Evolutionary conservation across 2,113 vertebrate genomes (phyloP).

Genomic region (Brachyhypopomus gauderio): DNA sequence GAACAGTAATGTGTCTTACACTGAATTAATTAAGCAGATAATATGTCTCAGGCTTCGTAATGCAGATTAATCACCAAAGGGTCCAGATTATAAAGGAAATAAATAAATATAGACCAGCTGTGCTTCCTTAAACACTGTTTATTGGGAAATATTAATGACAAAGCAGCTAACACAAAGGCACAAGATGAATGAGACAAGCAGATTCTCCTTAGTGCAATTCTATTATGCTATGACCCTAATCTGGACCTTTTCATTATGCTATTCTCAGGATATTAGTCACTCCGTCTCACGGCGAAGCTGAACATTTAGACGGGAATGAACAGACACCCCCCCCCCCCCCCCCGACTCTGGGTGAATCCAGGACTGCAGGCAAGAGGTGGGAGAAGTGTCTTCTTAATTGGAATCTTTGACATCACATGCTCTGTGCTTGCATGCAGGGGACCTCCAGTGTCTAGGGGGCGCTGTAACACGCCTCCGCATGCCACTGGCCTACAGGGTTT

Average conservation of each 20-base stretch:
- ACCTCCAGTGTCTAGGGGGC: no score
- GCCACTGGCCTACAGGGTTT: no score
- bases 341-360: background rate
- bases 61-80: conserved; percentile 78
- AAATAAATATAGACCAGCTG: conserved; percentile 75
- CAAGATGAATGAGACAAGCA: conserved; percentile 71
- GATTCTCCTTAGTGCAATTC: conserved; percentile 69
- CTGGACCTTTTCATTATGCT: conserved; percentile 70
- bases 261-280: conserved; percentile 75
- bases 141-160: conserved; percentile 73
- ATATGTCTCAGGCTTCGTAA: conserved; percentile 69
- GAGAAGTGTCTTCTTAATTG: no score
- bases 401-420: no score
- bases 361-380: no score
- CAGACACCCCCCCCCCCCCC: background rate
- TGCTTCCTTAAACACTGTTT: conserved; percentile 74
- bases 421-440: no score
- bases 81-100: conserved; percentile 70
- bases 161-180: conserved; percentile 59
- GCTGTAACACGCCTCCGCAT: no score
- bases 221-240: conserved; percentile 75
- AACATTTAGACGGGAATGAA: background rate
- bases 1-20: conserved; percentile 79
- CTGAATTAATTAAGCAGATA: conserved; percentile 78
- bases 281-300: conserved; percentile 71